Conservation (phyloP, 2,888 invertebrate species). For the Drosophila acutilabella region DNA sequence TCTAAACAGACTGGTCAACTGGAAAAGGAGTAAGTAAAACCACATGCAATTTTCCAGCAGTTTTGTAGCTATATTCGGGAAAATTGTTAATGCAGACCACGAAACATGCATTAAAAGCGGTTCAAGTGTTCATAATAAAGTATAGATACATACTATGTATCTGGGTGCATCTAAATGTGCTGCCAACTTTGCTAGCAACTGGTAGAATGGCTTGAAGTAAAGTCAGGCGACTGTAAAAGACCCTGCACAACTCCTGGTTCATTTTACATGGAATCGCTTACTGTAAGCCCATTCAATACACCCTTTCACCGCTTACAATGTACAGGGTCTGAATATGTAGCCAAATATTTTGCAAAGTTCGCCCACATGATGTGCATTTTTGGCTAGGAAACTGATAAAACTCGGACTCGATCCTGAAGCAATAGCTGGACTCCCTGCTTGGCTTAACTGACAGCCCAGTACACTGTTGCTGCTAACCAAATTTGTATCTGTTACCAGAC, state of each 20-base stretch:
- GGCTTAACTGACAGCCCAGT: constrained; percentile 14
- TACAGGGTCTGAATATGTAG: constrained; percentile 36
- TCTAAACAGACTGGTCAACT: constrained; percentile 14
- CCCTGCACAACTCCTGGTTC: too few relatives aligned
- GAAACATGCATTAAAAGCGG: constrained; percentile 18
- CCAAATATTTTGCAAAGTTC: constrained; percentile 57
- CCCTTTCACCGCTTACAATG: too few relatives aligned
- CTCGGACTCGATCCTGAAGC: background rate
- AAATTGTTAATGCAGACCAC: constrained; percentile 45
- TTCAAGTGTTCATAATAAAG: constrained; percentile 36
- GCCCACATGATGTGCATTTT: constrained; percentile 39
- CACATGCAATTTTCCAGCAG: constrained; percentile 49
- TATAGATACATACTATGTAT: constrained; percentile 1
- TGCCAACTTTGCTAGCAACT: constrained; percentile 16
- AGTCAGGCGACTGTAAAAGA: too few relatives aligned
- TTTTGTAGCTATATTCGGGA: constrained; percentile 18
- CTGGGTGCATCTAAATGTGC: constrained; percentile 3
- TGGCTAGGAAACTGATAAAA: background rate
- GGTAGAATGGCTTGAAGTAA: too few relatives aligned
- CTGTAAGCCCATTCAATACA: too few relatives aligned
- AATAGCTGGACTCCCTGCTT: constrained; percentile 1
- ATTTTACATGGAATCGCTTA: too few relatives aligned
- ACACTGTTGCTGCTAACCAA: constrained; percentile 49
- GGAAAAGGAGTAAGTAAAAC: background rate
- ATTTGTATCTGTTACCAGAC: constrained; percentile 65